phyloP scores from a whole-genome alignment of 2,797 vertebrate species.

The Trachops cirrhosus region DNA sequence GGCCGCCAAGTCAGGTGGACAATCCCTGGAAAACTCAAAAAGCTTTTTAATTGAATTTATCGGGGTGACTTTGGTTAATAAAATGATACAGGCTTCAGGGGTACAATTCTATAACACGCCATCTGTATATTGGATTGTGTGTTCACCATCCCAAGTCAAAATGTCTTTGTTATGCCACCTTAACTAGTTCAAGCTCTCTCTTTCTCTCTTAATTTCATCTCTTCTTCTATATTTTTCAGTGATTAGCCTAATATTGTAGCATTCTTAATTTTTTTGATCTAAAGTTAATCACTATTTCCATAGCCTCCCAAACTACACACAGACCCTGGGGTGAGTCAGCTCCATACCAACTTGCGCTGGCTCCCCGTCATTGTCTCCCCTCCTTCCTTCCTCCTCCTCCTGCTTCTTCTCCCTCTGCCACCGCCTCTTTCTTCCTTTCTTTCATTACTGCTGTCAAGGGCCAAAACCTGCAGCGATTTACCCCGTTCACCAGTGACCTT shows the following conservation, averaged over 20 bases:
- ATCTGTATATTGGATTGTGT: too few species aligned
- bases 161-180: background rate
- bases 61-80: too few species aligned
- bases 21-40: background rate
- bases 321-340: background rate
- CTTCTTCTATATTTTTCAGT: background rate
- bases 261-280: background rate
- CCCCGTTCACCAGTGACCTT: background rate
- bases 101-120: too few species aligned
- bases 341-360: background rate
- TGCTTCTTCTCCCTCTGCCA: accelerated
- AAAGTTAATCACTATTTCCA: background rate
- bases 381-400: background rate
- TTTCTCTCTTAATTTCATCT: background rate
- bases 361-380: background rate
- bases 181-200: background rate
- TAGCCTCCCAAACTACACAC: background rate
- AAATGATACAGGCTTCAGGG: too few species aligned
- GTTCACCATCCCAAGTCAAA: too few species aligned
- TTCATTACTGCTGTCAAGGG: background rate
- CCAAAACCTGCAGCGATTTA: background rate
- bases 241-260: background rate
- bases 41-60: too few species aligned
- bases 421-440: too few species aligned
- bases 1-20: background rate